A percentile compares a stretch with the other conserved stretches of the same genome.
Conservation (phyloP, 2,888 invertebrate species). For the Drosophila setosimentum region DNA sequence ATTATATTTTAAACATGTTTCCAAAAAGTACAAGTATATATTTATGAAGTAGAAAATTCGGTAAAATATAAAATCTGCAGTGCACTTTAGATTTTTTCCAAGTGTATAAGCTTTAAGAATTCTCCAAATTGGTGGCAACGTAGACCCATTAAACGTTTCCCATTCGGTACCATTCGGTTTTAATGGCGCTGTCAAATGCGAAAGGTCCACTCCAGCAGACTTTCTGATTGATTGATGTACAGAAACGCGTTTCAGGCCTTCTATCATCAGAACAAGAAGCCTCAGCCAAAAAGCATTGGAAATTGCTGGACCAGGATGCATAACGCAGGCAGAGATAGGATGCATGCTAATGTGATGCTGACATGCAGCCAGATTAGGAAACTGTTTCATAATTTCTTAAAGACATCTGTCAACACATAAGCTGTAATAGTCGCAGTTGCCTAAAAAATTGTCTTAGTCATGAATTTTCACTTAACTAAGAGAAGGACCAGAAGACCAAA, state of each 20-base stretch:
- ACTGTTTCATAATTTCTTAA: constrained; percentile 4
- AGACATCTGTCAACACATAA: background rate
- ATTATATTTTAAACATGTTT: too few relatives aligned
- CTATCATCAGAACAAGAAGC: constrained; percentile 24
- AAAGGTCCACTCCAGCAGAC: constrained; percentile 9
- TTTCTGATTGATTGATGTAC: constrained; percentile 17
- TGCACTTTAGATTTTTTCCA: background rate
- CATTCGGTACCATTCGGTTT: constrained; percentile 8
- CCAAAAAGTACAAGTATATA: background rate
- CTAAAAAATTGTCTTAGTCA: background rate
- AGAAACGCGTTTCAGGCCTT: background rate
- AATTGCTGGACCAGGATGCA: constrained; percentile 13
- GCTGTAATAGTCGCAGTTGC: background rate
- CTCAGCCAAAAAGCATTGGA: constrained; percentile 5
- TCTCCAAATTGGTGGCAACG: constrained; percentile 43
- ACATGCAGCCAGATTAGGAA: constrained; percentile 4
- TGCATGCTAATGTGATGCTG: constrained; percentile 29
- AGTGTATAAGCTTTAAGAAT: constrained; percentile 21
- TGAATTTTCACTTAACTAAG: background rate
- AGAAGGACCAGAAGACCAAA: background rate
- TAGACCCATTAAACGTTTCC: constrained; percentile 1
- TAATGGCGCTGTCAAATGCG: constrained; percentile 28
- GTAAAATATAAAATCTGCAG: background rate
- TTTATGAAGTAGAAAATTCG: background rate
- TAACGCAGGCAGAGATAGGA: constrained; percentile 6